Evolutionary conservation across 2,797 vertebrate genomes (phyloP), one percentile per base, ranked within the genome.

Genomic region (Meriones psammophilus): DNA sequence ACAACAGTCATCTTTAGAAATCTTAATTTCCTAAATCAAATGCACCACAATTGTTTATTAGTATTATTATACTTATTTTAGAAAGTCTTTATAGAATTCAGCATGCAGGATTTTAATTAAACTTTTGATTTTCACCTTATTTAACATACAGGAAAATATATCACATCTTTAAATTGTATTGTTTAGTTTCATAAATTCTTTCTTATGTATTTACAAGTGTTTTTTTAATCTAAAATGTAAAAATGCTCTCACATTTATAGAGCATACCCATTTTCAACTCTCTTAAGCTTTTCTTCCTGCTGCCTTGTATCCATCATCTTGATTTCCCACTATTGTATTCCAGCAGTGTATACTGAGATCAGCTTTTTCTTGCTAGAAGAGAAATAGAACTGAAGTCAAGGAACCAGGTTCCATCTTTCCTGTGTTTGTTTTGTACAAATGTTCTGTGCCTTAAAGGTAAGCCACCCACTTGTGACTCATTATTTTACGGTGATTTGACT

Each of bases 401-500:
- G 87, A 92, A 62, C 36, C 8, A 96, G 83, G 88, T 83, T 85
- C 64, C 64, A 33, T 84, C 79, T 50, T 96, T 97, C 76, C 89
- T 93, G 12, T 6, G 20, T 50, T 62, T 89, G 50, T 92, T 94
- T 92, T 88, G 0, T 64, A 73, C 26, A 92, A 64, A 91, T 96
- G 78, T 97, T 93, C 84, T 96, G 33, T 87, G 24, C 42, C 89
- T 68, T 94, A 73, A 95, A 91, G 89, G 80, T 93, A 73, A 98
- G 3, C 4, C 76, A 28, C 93, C 26, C 39, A 95, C 28, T 96
- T 66, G 17, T 97, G 94, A 97, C 20, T 60, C 89, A 97, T 64
- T 46, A 0, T 50, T 95, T 85, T 62, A 97, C 94, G 90, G 7
- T 92, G 95, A 97, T 94, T 0, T 24, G 89, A 88, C 2, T 97